Evolutionary conservation across 2,113 vertebrate genomes (phyloP).

Genomic region (Bothrops jararaca): DNA sequence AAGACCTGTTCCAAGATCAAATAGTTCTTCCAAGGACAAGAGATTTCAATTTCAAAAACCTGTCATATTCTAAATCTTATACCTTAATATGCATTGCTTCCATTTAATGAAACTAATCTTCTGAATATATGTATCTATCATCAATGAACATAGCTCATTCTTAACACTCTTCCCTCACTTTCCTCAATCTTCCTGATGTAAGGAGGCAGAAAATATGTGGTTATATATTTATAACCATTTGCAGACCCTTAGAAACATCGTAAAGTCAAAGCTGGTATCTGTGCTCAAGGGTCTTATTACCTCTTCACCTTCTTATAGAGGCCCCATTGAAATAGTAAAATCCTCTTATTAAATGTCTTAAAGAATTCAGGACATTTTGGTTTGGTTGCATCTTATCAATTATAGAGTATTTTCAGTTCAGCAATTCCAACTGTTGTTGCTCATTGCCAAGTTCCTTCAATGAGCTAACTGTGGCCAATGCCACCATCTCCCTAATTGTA

Average conservation of each 20-base stretch:
- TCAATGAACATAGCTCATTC: background rate
- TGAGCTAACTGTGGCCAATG: background rate
- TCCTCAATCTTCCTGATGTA: background rate
- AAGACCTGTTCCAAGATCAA: background rate
- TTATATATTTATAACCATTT: background rate
- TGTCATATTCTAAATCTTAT: background rate
- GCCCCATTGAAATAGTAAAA: slow-evolving; percentile 22
- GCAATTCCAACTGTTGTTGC: background rate
- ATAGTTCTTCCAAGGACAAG: background rate
- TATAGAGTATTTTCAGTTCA: background rate
- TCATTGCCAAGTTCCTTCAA: background rate
- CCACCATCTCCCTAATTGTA: rapidly evolving
- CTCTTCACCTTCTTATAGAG: background rate
- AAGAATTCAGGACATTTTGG: background rate
- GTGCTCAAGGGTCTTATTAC: background rate
- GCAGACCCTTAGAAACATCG: background rate
- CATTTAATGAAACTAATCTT: background rate
- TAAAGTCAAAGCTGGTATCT: background rate
- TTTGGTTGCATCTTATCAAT: slow-evolving; percentile 39
- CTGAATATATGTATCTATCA: background rate
- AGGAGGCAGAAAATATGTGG: background rate
- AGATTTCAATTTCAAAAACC: background rate
- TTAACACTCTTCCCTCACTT: background rate
- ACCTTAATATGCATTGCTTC: background rate
- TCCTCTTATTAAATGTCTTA: background rate